These are phyloP conservation scores for Latrodectus hesperus DNA, from an alignment of 2,888 invertebrate genomes.

Conservation along the genomic window DNA sequence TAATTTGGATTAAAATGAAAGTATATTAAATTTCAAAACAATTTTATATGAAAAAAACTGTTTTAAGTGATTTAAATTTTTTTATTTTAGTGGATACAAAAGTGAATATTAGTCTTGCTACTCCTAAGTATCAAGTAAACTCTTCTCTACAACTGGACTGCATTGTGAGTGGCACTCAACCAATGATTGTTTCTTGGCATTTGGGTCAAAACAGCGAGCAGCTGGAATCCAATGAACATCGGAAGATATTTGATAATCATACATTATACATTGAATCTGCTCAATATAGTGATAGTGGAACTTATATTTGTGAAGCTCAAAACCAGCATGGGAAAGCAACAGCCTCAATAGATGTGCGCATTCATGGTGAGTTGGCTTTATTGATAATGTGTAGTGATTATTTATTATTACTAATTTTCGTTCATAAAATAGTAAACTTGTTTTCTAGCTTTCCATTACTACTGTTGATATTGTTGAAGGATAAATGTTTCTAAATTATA, in stretches of 20 bases:
- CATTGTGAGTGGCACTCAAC: constrained; percentile 73
- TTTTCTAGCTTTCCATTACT: no score
- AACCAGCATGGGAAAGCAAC: constrained; percentile 82
- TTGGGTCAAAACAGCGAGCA: constrained; percentile 66
- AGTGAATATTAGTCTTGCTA: constrained; percentile 72
- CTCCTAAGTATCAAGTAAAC: constrained; percentile 72
- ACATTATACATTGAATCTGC: constrained; percentile 83
- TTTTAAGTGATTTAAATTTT: not conserved
- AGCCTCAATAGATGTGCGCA: constrained; percentile 81
- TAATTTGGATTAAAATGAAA: no score
- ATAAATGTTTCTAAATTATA: no score
- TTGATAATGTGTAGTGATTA: not conserved
- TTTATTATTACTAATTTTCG: no score
- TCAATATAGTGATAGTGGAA: constrained; percentile 83
- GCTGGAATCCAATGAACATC: constrained; percentile 69
- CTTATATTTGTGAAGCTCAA: constrained; percentile 87
- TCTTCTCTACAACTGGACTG: constrained; percentile 73
- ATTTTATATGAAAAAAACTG: not conserved
- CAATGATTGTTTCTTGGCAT: constrained; percentile 73
- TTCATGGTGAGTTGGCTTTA: constrained; percentile 81
- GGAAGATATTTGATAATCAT: constrained; percentile 76
- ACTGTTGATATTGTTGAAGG: no score
- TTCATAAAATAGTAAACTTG: no score
- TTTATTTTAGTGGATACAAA: constrained; percentile 72
- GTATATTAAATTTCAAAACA: not conserved